Evolutionary conservation across 2,113 vertebrate genomes (phyloP).

Genomic region (Trichomycterus rosablanca): DNA sequence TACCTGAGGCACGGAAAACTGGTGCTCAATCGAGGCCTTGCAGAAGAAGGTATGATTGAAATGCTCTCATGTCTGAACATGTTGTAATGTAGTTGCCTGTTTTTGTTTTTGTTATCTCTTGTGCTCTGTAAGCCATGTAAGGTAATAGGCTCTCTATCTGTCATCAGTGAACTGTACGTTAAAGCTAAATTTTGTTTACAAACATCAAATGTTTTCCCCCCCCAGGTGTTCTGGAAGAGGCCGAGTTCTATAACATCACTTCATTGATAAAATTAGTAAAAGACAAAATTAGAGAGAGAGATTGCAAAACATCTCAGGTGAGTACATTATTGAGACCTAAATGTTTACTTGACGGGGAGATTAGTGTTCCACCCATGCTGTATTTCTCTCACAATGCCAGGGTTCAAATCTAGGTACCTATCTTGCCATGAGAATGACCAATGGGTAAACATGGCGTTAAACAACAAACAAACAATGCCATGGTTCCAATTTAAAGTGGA

Average conservation of each 20-base stretch:
- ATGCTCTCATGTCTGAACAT: not conserved
- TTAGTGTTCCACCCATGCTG: not conserved
- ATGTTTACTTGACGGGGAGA: not conserved
- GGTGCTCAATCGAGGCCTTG: slow-evolving; percentile 94
- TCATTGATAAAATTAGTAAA: slow-evolving; percentile 97
- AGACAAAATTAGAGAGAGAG: slow-evolving; percentile 96
- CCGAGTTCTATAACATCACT: slow-evolving; percentile 98
- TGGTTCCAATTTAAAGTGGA: too few relatives aligned
- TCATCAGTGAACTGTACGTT: not conserved
- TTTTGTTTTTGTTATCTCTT: not conserved
- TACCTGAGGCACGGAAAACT: slow-evolving; percentile 96
- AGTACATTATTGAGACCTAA: slow-evolving; percentile 37
- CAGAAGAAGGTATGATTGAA: slow-evolving; percentile 84
- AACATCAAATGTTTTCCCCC: not conserved
- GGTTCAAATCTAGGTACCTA: too few relatives aligned
- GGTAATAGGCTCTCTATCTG: not conserved
- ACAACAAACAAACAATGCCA: too few relatives aligned
- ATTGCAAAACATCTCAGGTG: slow-evolving; percentile 94
- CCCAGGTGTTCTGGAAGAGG: slow-evolving; percentile 93
- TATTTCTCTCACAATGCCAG: too few relatives aligned
- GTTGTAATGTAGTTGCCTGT: not conserved
- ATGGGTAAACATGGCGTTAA: too few relatives aligned
- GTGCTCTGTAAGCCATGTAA: not conserved
- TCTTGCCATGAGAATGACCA: too few relatives aligned
- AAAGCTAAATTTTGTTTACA: not conserved